These are phyloP conservation scores for Melanotaenia trifasciata DNA, from an alignment of 2,797 vertebrate genomes.

Conservation along the genomic window DNA sequence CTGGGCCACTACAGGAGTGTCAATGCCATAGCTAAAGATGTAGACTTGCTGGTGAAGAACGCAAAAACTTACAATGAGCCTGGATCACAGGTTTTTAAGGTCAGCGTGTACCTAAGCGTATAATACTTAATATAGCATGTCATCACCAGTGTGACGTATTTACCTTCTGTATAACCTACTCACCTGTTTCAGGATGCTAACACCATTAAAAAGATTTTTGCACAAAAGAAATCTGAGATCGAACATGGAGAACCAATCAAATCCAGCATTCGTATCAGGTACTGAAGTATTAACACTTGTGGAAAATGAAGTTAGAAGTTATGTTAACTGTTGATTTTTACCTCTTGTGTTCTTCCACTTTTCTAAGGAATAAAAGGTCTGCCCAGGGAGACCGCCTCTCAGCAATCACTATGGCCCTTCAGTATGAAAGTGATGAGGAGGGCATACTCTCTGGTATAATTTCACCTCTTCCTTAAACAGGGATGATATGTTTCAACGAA, in stretches of 20 bases:
- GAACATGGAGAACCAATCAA: slow-evolving; percentile 95
- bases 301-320: neutral
- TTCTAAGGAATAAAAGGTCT: slow-evolving; percentile 90
- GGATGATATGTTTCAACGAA: neutral
- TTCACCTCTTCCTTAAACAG: neutral
- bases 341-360: neutral
- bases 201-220: slow-evolving; percentile 97
- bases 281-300: slow-evolving; percentile 17
- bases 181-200: slow-evolving; percentile 90
- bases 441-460: slow-evolving; percentile 90
- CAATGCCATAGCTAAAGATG: slow-evolving; percentile 94
- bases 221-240: slow-evolving; percentile 95
- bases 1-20: slow-evolving; percentile 92
- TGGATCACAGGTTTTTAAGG: slow-evolving; percentile 98
- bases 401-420: slow-evolving; percentile 95
- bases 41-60: slow-evolving; percentile 96
- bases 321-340: neutral
- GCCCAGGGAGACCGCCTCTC: slow-evolving; percentile 95
- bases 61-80: slow-evolving; percentile 98
- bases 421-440: slow-evolving; percentile 99
- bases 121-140: neutral
- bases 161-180: neutral
- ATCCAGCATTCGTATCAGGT: slow-evolving; percentile 96
- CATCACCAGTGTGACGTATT: neutral
- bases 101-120: slow-evolving; percentile 64